phyloP scores from a whole-genome alignment of 2,797 vertebrate species.

The Toxotes lorentzi region DNA sequence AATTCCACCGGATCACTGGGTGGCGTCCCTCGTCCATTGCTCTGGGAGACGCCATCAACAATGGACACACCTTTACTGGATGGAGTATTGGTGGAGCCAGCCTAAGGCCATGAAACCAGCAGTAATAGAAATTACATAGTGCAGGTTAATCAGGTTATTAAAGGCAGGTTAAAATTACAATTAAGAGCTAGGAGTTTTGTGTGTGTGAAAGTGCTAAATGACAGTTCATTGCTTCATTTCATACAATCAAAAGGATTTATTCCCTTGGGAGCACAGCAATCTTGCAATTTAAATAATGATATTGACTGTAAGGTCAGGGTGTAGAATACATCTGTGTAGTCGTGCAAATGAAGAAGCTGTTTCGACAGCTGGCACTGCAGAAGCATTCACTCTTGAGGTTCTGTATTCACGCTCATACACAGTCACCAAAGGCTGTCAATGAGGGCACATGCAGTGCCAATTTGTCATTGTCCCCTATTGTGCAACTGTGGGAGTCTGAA shows the following conservation, averaged over 20 bases:
- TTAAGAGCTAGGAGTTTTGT: neutral
- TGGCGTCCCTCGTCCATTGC: constrained; percentile 66
- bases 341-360: neutral
- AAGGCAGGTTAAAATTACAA: neutral
- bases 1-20: constrained; percentile 75
- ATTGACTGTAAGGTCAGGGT: neutral
- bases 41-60: constrained; percentile 47
- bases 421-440: neutral
- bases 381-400: neutral
- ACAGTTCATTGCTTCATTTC: neutral
- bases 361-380: neutral
- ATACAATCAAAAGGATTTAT: neutral
- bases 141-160: neutral
- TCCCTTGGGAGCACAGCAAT: neutral
- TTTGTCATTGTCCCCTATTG: neutral
- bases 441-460: neutral
- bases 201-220: no score
- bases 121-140: neutral
- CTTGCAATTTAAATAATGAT: neutral
- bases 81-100: constrained; percentile 33
- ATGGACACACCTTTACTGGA: constrained; percentile 52
- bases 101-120: constrained; percentile 39
- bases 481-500: constrained; percentile 9
- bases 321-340: no score
- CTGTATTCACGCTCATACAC: neutral